phyloP scores from a whole-genome alignment of 2,888 invertebrate genomes.

The Habroteleia sp. region DNA sequence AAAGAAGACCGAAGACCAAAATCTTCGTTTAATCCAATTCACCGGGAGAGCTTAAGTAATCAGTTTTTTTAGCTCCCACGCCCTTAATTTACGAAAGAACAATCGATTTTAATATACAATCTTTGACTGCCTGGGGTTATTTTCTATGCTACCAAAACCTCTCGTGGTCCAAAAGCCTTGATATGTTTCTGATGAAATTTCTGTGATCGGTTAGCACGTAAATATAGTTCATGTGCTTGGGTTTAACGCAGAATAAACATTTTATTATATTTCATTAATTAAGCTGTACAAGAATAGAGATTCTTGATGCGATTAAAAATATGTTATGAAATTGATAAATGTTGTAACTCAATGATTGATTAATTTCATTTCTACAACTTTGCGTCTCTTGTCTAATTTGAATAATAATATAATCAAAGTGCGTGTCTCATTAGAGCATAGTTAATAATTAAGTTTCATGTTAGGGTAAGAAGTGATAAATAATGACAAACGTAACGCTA shows the following conservation, averaged over 20 bases:
- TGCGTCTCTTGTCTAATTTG: conserved; percentile 14
- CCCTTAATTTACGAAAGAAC: conserved; percentile 40
- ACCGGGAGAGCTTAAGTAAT: conserved; percentile 53
- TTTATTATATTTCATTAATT: no score
- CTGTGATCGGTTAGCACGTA: conserved; percentile 50
- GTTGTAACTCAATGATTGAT: conserved; percentile 17
- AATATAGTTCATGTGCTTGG: conserved; percentile 20
- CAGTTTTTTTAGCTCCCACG: conserved; percentile 16
- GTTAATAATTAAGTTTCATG: conserved; percentile 22
- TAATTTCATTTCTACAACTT: conserved; percentile 12
- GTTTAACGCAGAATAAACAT: conserved; percentile 29
- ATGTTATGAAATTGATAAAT: conserved; percentile 23
- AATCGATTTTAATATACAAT: conserved; percentile 66
- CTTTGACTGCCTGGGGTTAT: conserved; percentile 74
- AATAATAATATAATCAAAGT: conserved; percentile 40
- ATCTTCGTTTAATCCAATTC: conserved; percentile 53
- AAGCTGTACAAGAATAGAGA: conserved; percentile 10
- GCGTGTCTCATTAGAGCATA: conserved; percentile 30
- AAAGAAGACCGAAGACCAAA: conserved; percentile 40
- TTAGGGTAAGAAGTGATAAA: conserved; percentile 8
- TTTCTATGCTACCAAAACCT: conserved; percentile 73
- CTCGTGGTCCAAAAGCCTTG: conserved; percentile 46
- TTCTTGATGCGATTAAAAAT: conserved; percentile 47
- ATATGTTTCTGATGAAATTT: conserved; percentile 52
- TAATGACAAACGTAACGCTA: conserved; percentile 17